Evolutionary conservation across 2,888 invertebrate species (phyloP).

Genomic region (Troglohyphantes excavatus): DNA sequence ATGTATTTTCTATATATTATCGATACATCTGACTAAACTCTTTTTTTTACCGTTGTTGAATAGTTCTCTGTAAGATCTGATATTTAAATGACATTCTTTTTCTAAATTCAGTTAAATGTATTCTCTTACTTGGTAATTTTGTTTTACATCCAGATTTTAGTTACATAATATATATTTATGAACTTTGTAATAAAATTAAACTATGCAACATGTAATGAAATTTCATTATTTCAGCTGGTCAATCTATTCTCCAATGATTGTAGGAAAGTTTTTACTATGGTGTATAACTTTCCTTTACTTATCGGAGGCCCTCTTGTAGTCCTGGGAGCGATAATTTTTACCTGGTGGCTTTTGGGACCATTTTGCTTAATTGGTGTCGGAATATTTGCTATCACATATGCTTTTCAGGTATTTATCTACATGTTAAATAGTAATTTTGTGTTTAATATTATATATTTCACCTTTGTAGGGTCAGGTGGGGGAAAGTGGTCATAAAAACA

Average conservation of each 20-base stretch:
- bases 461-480: too few relatives aligned
- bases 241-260: constrained; percentile 86
- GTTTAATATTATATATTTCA: background rate
- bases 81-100: too few relatives aligned
- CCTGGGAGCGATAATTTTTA: constrained; percentile 84
- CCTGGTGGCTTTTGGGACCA: constrained; percentile 84
- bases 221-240: constrained; percentile 84
- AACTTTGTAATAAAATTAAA: too few relatives aligned
- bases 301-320: constrained; percentile 85
- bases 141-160: background rate
- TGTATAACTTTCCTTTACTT: constrained; percentile 84
- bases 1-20: too few relatives aligned
- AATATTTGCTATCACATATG: constrained; percentile 84
- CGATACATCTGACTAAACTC: too few relatives aligned
- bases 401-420: constrained; percentile 84
- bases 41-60: too few relatives aligned
- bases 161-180: background rate
- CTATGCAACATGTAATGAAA: background rate
- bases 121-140: background rate
- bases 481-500: too few relatives aligned
- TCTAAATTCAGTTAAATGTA: background rate
- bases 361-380: constrained; percentile 85
- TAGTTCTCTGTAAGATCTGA: too few relatives aligned
- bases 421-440: constrained; percentile 2
- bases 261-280: constrained; percentile 85